Percentiles rank a stretch among this genome's conserved stretches.
phyloP scores from a whole-genome alignment of 2,797 vertebrate genomes.

The Falco biarmicus region DNA sequence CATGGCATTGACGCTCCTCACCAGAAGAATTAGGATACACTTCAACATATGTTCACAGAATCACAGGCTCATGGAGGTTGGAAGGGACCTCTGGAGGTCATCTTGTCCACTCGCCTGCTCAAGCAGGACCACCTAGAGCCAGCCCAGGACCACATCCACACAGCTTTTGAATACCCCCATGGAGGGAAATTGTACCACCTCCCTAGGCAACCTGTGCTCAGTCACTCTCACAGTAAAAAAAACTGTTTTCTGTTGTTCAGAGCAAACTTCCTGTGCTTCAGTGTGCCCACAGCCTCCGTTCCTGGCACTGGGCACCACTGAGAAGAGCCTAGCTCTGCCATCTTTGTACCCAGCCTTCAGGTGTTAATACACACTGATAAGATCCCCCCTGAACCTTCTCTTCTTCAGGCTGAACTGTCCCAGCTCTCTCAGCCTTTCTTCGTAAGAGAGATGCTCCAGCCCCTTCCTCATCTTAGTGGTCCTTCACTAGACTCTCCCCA shows the following conservation, averaged over 20 bases:
- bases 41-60: neutral
- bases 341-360: neutral
- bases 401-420: neutral
- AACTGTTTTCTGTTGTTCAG: neutral
- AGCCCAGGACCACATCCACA: neutral
- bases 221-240: neutral
- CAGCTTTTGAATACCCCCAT: neutral
- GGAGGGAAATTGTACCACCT: neutral
- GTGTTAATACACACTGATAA: neutral
- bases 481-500: neutral
- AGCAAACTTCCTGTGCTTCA: neutral
- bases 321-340: neutral
- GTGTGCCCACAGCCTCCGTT: rapidly evolving
- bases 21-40: neutral
- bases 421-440: neutral
- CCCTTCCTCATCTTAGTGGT: neutral
- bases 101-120: neutral
- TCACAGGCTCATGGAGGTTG: neutral
- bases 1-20: neutral
- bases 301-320: neutral
- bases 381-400: neutral
- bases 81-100: neutral
- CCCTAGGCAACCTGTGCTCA: neutral
- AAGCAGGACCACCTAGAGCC: neutral
- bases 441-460: neutral